phyloP scores from a whole-genome alignment of 2,888 invertebrate genomes.

The Oxyteleia sp. region DNA sequence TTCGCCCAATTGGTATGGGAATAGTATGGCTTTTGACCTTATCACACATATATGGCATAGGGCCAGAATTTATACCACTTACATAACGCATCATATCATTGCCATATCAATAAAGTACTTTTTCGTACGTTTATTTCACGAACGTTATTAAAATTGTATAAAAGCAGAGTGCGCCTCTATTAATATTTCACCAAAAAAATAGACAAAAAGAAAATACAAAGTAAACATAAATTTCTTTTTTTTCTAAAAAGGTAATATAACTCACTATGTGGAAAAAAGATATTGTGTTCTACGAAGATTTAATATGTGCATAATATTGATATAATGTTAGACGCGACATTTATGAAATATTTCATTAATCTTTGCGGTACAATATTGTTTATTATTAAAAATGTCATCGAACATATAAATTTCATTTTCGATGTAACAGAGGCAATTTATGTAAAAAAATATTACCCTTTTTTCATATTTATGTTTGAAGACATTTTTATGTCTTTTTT shows the following conservation, averaged over 20 bases:
- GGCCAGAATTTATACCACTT: conserved; percentile 66
- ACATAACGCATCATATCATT: conserved; percentile 60
- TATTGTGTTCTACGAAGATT: conserved; percentile 12
- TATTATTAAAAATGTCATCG: too few species aligned
- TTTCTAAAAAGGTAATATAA: conserved; percentile 10
- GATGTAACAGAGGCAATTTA: too few species aligned
- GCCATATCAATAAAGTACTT: conserved; percentile 49
- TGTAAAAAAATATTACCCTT: too few species aligned
- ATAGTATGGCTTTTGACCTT: conserved; percentile 67
- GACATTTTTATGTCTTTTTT: too few species aligned
- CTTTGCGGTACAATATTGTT: not conserved
- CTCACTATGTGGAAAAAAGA: conserved; percentile 16
- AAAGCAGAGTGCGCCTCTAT: not conserved
- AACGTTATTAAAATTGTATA: conserved; percentile 24
- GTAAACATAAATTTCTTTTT: conserved; percentile 13
- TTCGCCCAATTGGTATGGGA: conserved; percentile 60
- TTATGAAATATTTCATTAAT: conserved; percentile 16
- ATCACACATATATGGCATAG: conserved; percentile 57
- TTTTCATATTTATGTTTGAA: too few species aligned
- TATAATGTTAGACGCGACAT: conserved; percentile 20
- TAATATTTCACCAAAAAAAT: not conserved
- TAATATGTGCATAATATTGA: conserved; percentile 32
- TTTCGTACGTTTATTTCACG: conserved; percentile 18
- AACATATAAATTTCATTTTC: too few species aligned
- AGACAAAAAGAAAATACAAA: not conserved